A percentile compares a stretch with the other conserved stretches of the same genome.
phyloP scores from a whole-genome alignment of 2,113 vertebrate species.

The Oceanodroma tethys region DNA sequence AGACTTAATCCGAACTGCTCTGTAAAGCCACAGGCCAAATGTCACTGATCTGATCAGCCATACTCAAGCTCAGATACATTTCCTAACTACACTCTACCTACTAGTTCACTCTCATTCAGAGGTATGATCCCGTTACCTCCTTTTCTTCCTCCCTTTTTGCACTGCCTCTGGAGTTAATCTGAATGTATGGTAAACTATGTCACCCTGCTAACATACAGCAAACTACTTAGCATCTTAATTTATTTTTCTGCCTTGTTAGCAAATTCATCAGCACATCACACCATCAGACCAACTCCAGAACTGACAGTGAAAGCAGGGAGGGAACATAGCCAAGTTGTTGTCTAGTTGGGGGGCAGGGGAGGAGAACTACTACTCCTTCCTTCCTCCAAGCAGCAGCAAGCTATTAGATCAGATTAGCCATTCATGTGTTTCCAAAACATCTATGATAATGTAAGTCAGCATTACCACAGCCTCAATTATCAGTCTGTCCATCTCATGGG shows the following conservation, averaged over 20 bases:
- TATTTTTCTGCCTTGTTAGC: neutral
- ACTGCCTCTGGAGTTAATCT: neutral
- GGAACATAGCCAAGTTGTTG: neutral
- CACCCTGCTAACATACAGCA: neutral
- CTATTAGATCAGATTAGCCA: neutral
- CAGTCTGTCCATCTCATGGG: neutral
- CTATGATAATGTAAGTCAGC: neutral
- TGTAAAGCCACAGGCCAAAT: neutral
- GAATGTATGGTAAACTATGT: neutral
- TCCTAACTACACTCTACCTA: neutral
- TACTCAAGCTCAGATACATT: neutral
- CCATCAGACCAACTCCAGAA: neutral
- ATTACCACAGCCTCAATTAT: neutral
- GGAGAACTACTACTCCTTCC: neutral
- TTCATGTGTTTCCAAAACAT: neutral
- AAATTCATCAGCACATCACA: neutral
- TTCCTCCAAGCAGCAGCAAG: neutral
- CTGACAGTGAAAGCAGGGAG: neutral
- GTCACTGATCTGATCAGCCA: neutral
- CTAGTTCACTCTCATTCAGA: neutral
- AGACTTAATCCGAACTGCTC: neutral
- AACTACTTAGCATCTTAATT: neutral
- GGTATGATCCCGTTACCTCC: neutral
- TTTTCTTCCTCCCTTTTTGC: neutral
- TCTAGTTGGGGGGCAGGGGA: neutral